Conservation (phyloP, 2,797 vertebrate genomes). For the Pangasius mekongensis region DNA sequence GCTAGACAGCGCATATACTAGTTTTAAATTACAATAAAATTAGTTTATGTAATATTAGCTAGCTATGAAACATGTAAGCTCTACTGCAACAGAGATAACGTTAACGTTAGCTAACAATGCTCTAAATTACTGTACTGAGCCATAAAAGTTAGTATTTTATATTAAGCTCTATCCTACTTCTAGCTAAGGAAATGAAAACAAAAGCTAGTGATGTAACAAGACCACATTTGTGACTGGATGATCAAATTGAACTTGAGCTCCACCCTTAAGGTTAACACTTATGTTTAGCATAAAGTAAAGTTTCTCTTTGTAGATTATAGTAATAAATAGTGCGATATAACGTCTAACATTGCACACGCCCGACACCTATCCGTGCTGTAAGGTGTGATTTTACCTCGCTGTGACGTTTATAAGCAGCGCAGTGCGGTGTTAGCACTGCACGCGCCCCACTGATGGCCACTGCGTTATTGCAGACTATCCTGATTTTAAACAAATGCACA, state of each 20-base stretch:
- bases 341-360: neutral
- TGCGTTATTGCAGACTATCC: constrained; percentile 98
- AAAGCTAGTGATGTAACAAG: neutral
- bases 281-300: neutral
- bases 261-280: neutral
- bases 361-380: constrained; percentile 75
- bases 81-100: neutral
- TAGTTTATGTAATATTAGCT: too few relatives aligned
- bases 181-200: neutral
- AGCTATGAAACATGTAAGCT: neutral
- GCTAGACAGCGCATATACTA: neutral
- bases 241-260: neutral
- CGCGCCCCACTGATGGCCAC: constrained; percentile 84
- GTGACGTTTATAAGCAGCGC: constrained; percentile 87
- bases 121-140: neutral
- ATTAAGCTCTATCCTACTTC: neutral
- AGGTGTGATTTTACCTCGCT: constrained; percentile 65
- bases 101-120: neutral
- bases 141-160: neutral
- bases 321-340: neutral
- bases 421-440: constrained; percentile 98
- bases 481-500: constrained; percentile 99
- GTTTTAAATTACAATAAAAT: neutral
- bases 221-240: neutral
- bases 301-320: neutral